Base-by-base conservation (phyloP, 2,888 invertebrate genomes). In the Cephus spinipes region DNA sequence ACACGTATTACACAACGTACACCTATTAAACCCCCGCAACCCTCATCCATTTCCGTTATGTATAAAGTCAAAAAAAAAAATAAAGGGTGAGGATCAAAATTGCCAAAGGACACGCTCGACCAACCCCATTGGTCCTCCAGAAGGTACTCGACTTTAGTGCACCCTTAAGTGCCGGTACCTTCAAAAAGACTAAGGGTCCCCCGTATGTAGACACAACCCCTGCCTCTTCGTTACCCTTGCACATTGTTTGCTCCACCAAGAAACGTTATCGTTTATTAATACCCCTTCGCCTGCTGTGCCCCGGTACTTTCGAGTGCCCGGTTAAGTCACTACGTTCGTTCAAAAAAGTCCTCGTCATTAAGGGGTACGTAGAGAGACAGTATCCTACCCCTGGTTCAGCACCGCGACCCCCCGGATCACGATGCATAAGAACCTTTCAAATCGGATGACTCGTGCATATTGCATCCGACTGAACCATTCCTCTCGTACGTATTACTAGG, bases 91-190 rank as follows among this genome's bases (percentile, higher is more conserved):
- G 69, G 69, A 12, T 30, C 69, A 32, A 69, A 69, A 69, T 69
- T 69, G 69, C 30, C 32, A 69, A 69, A 30, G 69, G 12, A 69
- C 69, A 69, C 30, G 69, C 40, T 40, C 69, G 69, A 32, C 69
- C 69, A 30, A 69, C 69, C 69, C 69, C 30, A 30, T 69, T 69
- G 69, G 69, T 69, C 69, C 69, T 69, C 69, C 15, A 69, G 31
- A 32, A 69, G 30, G 31, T 15, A 30, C 69, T 69, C 69, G 69
- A 69, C 69, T 69, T 30, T 15, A 69, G 69, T 69, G 32, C 69
- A 32, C 69, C 32, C 69, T 69, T 69, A 11, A 69, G 69, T 69
- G 69, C 3, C 69, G 69, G 69, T 69, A 30, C 69, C 76, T 69
- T 76, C 34, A 69, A 33, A 76, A 76, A 69, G 69, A 55, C 68